These are phyloP conservation scores for Bombycilla garrulus DNA, from an alignment of 2,113 vertebrate species.

Conservation along the genomic window DNA sequence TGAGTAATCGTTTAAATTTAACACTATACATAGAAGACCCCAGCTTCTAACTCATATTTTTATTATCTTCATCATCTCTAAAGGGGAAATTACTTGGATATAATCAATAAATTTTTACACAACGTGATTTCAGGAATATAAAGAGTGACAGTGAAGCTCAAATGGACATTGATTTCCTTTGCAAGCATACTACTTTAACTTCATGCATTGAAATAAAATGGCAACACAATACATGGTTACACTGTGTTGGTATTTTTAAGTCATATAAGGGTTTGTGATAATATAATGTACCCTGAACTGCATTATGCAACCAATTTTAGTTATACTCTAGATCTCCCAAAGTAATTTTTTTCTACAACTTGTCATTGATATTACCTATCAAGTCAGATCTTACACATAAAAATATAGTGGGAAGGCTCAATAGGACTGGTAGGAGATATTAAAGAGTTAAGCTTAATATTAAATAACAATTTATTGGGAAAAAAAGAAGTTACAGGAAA, in stretches of 20 bases:
- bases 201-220: background rate
- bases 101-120: background rate
- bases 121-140: background rate
- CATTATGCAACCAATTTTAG: background rate
- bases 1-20: background rate
- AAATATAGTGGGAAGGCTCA: background rate
- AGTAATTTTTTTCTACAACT: conserved; percentile 3
- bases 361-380: background rate
- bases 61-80: background rate
- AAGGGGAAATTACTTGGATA: background rate
- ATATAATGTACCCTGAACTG: background rate
- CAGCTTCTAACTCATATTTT: background rate
- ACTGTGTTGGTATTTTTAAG: background rate
- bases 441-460: conserved; percentile 23
- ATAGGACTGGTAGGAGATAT: background rate
- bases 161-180: background rate
- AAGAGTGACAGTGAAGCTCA: background rate
- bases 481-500: background rate
- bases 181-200: background rate
- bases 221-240: background rate
- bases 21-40: background rate
- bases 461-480: conserved; percentile 8
- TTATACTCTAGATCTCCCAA: background rate
- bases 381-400: background rate
- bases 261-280: background rate